phyloP scores from a whole-genome alignment of 2,888 invertebrate species.

The Drosophila pseudotakahashii region DNA sequence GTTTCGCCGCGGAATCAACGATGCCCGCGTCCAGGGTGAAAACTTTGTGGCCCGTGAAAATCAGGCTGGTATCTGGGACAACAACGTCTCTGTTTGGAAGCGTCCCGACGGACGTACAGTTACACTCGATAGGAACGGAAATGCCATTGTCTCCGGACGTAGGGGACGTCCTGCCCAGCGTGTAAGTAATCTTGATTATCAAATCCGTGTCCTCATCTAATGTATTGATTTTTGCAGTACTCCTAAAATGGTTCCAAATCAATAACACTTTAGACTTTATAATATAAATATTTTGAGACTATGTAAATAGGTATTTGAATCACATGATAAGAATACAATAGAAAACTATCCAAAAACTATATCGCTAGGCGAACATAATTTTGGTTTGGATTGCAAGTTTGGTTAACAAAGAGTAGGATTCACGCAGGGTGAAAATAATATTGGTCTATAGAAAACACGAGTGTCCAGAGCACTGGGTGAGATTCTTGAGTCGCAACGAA shows the following conservation, averaged over 20 bases:
- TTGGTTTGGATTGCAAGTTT: neutral
- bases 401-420: neutral
- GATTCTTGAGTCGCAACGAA: constrained; percentile 80
- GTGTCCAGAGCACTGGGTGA: constrained; percentile 79
- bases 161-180: constrained; percentile 4
- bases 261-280: no score
- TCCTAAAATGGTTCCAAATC: neutral
- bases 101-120: constrained; percentile 66
- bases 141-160: constrained; percentile 50
- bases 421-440: neutral
- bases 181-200: constrained; percentile 6
- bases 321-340: constrained; percentile 20
- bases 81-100: constrained; percentile 55
- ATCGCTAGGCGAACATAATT: neutral
- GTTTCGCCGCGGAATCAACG: constrained; percentile 27
- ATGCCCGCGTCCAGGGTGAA: constrained; percentile 54
- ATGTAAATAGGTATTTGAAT: constrained; percentile 23
- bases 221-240: constrained; percentile 12
- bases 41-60: constrained; percentile 65
- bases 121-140: constrained; percentile 42
- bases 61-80: constrained; percentile 57
- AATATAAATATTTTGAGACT: constrained; percentile 5
- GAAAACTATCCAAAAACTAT: neutral
- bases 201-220: neutral
- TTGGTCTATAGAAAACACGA: constrained; percentile 56